Evolutionary conservation across 2,113 vertebrate genomes (phyloP), one percentile per base, ranked within the genome.

Genomic region (Hyperopisus bebe): DNA sequence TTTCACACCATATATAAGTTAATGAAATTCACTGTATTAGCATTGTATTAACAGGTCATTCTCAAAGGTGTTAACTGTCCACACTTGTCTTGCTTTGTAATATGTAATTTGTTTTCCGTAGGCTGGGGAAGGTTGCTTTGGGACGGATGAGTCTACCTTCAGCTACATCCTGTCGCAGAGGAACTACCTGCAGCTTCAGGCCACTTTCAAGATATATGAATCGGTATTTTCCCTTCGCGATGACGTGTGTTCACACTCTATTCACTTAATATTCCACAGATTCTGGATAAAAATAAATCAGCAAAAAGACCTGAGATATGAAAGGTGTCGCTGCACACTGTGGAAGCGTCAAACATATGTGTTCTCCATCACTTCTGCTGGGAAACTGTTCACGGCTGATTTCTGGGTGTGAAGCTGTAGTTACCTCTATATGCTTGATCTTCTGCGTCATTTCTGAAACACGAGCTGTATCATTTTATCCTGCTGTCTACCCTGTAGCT

Each of bases 121-220:
- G 96, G 96, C 96, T 3, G 96, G 96, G 1, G 96, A 96, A 91
- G 94, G 92, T 5, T 0, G 92, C 13, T 96, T 96, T 53, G 96
- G 96, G 35, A 96, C 96, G 0, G 96, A 96, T 10, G 96, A 96
- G 91, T 95, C 95, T n/a, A 95, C 95, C 24, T 96, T 96, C 92
- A 96, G 90, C 92, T 89, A 90, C 92, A 91, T 96, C 87, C 93
- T 96, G 93, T 95, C 95, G 88, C 90, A 92, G 90, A 95, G 95
- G 66, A 96, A 96, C 89, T 96, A 96, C 93, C 93, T 96, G 89
- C 96, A 96, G 92, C 96, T 96, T 1, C 96, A 96, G 92, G 93
- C 58, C 88, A 96, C 92, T 10, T 96, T 96, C 91, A 96, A 96
- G 94, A 92, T 93, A 8, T 96, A 96, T 24, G 96, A 96, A 93